These are phyloP conservation scores for Liasis olivaceus DNA, from an alignment of 2,797 vertebrate species.

Conservation along the genomic window DNA sequence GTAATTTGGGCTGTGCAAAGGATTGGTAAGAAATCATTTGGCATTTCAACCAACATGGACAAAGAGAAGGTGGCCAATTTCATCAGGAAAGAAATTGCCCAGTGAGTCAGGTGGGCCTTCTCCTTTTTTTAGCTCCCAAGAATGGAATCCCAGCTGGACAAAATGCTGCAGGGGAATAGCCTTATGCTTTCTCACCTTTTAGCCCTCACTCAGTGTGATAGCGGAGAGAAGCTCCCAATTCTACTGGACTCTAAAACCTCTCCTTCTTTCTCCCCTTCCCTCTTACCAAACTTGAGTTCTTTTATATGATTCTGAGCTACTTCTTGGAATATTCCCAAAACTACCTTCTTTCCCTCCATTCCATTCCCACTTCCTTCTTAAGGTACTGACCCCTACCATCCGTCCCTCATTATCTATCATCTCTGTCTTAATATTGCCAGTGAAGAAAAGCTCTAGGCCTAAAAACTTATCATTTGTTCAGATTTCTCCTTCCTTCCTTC, in stretches of 20 bases:
- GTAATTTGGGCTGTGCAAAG: background rate
- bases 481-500: background rate
- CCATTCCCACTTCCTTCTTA: background rate
- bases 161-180: background rate
- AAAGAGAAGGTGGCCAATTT: background rate
- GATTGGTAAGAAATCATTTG: background rate
- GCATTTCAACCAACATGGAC: background rate
- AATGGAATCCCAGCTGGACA: background rate
- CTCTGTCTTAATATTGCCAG: background rate
- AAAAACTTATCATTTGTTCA: background rate
- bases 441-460: background rate
- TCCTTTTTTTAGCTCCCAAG: background rate
- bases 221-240: no score
- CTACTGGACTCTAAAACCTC: no score
- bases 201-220: background rate
- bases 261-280: no score
- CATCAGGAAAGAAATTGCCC: background rate
- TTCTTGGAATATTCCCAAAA: background rate
- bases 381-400: background rate
- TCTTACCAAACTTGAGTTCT: background rate
- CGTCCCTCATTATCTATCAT: background rate
- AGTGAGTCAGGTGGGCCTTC: background rate
- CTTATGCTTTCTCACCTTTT: background rate
- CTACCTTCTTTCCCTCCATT: background rate
- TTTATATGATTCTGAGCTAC: background rate